Evolutionary conservation across 1,140 invertebrate species (phyloP).

Genomic region (Drosophila simulans): DNA sequence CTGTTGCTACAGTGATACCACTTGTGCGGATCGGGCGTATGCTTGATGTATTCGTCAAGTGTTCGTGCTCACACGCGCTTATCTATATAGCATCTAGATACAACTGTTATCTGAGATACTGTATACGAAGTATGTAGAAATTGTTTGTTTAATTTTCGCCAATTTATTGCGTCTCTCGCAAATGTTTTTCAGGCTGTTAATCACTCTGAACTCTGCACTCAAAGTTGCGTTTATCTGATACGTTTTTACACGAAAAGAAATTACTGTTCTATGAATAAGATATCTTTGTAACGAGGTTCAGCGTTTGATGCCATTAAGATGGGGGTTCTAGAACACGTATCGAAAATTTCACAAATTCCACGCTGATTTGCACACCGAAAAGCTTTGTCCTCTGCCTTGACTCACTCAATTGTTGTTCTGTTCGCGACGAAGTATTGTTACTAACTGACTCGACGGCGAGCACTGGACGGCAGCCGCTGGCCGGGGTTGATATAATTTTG

Average conservation of each 20-base stretch:
- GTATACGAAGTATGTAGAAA: slow-evolving; percentile 6
- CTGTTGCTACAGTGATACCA: slow-evolving; percentile 5
- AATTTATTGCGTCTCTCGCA: slow-evolving; percentile 64
- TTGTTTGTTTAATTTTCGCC: slow-evolving; percentile 8
- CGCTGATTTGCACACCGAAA: slow-evolving; percentile 53
- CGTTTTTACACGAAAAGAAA: slow-evolving; percentile 43
- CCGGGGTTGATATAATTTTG: slow-evolving; percentile 39
- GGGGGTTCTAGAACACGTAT: slow-evolving; percentile 12
- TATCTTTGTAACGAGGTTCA: slow-evolving; percentile 73
- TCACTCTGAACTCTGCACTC: slow-evolving; percentile 43
- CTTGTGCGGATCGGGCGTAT: slow-evolving; percentile 5
- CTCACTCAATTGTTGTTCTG: slow-evolving; percentile 64
- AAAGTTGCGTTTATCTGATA: slow-evolving; percentile 22
- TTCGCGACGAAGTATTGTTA: slow-evolving; percentile 76
- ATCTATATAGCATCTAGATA: slow-evolving; percentile 59
- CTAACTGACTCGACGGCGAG: slow-evolving; percentile 49
- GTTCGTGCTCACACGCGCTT: slow-evolving; percentile 20
- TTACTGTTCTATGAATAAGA: slow-evolving; percentile 78
- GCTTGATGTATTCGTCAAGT: slow-evolving; percentile 6
- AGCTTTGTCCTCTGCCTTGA: slow-evolving; percentile 29
- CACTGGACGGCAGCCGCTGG: slow-evolving; percentile 41
- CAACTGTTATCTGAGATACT: slow-evolving; percentile 62
- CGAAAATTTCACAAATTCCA: slow-evolving; percentile 65
- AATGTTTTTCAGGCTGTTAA: slow-evolving; percentile 31
- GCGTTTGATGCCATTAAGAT: slow-evolving; percentile 78